A percentile compares a stretch with the other conserved stretches of the same genome.
phyloP scores from a whole-genome alignment of 1,140 invertebrate genomes.

The Meloidogyne hapla region DNA sequence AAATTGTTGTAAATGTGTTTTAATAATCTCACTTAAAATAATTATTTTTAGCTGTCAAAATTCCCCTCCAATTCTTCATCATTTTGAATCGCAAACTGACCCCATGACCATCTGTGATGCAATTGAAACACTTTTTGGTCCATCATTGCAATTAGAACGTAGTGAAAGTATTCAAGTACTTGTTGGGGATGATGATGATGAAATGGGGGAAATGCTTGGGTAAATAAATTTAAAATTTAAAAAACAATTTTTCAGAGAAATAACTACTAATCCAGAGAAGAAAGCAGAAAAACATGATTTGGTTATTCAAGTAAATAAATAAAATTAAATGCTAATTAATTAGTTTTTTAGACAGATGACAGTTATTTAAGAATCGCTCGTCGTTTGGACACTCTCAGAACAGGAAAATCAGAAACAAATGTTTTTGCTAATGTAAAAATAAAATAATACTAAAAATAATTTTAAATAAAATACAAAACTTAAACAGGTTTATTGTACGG shows the following conservation, averaged over 20 bases:
- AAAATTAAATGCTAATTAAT: not conserved
- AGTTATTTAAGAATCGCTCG: conserved; percentile 62
- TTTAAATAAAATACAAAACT: not conserved
- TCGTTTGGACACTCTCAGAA: conserved; percentile 56
- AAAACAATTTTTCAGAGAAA: not conserved
- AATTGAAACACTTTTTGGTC: conserved; percentile 2
- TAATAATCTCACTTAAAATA: too few relatives aligned
- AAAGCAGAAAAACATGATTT: conserved; percentile 48
- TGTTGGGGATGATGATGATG: conserved; percentile 18
- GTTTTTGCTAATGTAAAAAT: conserved; percentile 8
- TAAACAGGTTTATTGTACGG: conserved; percentile 24
- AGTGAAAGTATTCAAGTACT: conserved; percentile 12
- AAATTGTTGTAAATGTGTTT: too few relatives aligned
- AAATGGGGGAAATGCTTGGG: conserved; percentile 2
- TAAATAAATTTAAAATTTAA: too few relatives aligned
- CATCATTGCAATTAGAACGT: conserved; percentile 4
- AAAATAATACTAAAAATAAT: not conserved
- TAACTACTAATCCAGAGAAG: conserved; percentile 7
- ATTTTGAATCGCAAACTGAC: not conserved
- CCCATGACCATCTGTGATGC: not conserved
- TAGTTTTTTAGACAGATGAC: conserved; percentile 49
- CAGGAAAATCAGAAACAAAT: conserved; percentile 46
- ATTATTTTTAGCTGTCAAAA: not conserved
- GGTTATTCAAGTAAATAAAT: conserved; percentile 50
- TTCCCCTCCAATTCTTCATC: not conserved